Evolutionary conservation across 1,140 invertebrate species (phyloP).

Genomic region (Arion vulgaris): DNA sequence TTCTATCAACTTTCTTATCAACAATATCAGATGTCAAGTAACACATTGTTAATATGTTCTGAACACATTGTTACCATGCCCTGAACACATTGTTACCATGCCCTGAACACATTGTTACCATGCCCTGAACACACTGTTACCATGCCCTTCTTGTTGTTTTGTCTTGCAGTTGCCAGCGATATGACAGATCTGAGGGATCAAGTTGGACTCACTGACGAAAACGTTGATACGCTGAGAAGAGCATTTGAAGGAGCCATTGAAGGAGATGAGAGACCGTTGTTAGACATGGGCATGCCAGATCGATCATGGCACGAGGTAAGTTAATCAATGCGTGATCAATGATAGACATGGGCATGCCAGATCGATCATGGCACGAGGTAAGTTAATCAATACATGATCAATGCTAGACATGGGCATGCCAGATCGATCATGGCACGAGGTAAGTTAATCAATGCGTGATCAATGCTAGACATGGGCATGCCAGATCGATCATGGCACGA

Average conservation of each 20-base stretch:
- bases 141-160: too few species aligned
- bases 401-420: conserved; percentile 66
- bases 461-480: conserved; percentile 65
- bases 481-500: conserved; percentile 66
- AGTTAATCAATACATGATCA: conserved; percentile 53
- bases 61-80: too few species aligned
- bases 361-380: conserved; percentile 66
- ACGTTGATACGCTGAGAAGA: conserved; percentile 55
- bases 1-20: too few species aligned
- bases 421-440: conserved; percentile 65
- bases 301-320: conserved; percentile 65
- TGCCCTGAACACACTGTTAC: too few species aligned
- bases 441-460: conserved; percentile 54
- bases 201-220: conserved; percentile 55
- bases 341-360: conserved; percentile 65
- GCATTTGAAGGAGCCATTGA: conserved; percentile 60
- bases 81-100: too few species aligned
- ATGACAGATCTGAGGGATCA: conserved; percentile 58
- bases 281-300: conserved; percentile 66
- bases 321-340: conserved; percentile 57
- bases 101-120: too few species aligned
- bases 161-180: conserved; percentile 60
- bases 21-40: too few species aligned
- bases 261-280: conserved; percentile 63
- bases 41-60: too few species aligned